Evolutionary conservation across 2,888 invertebrate species (phyloP).

Genomic region (Eilema griseolum): DNA sequence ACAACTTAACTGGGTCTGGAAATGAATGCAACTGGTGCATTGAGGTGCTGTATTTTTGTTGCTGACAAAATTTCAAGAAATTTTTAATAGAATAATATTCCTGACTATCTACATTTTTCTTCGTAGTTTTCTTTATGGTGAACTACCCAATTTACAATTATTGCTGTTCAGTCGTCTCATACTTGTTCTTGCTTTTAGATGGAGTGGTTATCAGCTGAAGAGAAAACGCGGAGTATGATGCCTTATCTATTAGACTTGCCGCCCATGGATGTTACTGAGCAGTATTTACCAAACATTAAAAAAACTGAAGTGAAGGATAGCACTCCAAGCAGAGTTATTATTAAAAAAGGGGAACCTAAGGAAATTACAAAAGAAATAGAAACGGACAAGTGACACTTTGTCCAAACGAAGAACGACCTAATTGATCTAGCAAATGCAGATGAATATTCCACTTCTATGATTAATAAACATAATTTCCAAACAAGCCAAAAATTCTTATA

Average conservation of each 20-base stretch:
- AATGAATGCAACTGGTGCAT: too few species aligned
- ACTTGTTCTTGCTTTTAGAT: slow-evolving; percentile 62
- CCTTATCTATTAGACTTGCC: slow-evolving; percentile 79
- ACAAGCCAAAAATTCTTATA: slow-evolving; percentile 61
- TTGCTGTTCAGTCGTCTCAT: neutral
- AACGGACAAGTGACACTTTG: slow-evolving; percentile 75
- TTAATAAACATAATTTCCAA: slow-evolving; percentile 67
- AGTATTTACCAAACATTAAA: slow-evolving; percentile 27
- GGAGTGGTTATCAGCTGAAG: slow-evolving; percentile 83
- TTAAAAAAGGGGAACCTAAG: slow-evolving; percentile 25
- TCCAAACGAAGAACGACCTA: slow-evolving; percentile 38
- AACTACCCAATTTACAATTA: neutral
- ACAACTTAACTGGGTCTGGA: too few species aligned
- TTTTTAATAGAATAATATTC: too few species aligned
- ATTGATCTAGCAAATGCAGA: slow-evolving; percentile 51
- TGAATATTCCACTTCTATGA: slow-evolving; percentile 51
- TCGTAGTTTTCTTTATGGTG: neutral
- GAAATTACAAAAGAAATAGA: slow-evolving; percentile 60
- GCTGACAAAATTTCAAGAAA: too few species aligned
- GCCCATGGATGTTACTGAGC: slow-evolving; percentile 62
- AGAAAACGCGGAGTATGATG: slow-evolving; percentile 82
- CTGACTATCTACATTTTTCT: too few species aligned
- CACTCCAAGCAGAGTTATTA: slow-evolving; percentile 38
- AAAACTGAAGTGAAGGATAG: slow-evolving; percentile 49
- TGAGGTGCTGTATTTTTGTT: too few species aligned